These are phyloP conservation scores for Pangasius macronema DNA, from an alignment of 2,797 vertebrate species.

Conservation along the genomic window DNA sequence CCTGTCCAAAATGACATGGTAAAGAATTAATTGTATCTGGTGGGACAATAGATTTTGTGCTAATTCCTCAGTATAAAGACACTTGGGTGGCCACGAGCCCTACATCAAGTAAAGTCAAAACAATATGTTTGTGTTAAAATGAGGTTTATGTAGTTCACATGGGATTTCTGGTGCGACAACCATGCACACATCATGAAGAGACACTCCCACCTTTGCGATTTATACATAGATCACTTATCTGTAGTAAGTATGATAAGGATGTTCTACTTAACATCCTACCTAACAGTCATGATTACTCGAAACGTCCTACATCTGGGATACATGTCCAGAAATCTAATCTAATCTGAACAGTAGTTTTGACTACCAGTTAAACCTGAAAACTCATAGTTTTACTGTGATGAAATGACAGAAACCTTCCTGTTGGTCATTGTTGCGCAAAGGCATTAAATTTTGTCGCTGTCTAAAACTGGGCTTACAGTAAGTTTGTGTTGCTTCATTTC, in stretches of 20 bases:
- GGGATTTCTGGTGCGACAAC: not conserved
- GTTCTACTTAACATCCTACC: not conserved
- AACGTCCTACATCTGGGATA: not conserved
- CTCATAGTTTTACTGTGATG: not conserved
- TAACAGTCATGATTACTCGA: not conserved
- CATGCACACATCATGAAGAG: not conserved
- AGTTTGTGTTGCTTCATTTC: slow-evolving; percentile 19
- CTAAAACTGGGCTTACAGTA: slow-evolving; percentile 9
- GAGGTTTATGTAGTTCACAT: not conserved
- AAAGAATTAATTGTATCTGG: not conserved
- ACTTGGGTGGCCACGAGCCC: not conserved
- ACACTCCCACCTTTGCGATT: not conserved
- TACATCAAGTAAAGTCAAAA: not conserved
- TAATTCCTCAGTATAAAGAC: not conserved
- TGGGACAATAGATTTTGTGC: not conserved
- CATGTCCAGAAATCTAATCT: not conserved
- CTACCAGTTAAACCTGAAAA: not conserved
- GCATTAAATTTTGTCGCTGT: not conserved
- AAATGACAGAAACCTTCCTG: not conserved
- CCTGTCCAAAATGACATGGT: not conserved
- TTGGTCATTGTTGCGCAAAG: not conserved
- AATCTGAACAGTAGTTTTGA: not conserved
- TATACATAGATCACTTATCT: not conserved
- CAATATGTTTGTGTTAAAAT: not conserved
- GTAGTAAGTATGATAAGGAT: no score